Conservation (phyloP, 2,888 invertebrate genomes). For the Drosophila falleni region DNA sequence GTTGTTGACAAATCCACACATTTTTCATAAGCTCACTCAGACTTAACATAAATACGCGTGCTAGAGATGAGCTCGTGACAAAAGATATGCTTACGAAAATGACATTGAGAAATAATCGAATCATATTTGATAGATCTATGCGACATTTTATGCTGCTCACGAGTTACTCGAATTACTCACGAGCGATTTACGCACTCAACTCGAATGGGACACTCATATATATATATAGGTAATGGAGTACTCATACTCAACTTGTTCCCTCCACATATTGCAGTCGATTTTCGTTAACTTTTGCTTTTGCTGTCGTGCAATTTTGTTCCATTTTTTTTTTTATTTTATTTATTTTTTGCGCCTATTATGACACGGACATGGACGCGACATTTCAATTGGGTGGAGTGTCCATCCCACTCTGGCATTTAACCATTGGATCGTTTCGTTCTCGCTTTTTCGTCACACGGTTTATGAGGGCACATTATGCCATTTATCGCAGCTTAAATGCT, state of each 20-base stretch:
- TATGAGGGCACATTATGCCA: conserved; percentile 79
- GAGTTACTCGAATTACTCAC: conserved; percentile 4
- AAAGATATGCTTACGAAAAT: neutral
- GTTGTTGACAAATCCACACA: conserved; percentile 73
- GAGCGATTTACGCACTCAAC: conserved; percentile 7
- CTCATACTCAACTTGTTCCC: conserved; percentile 25
- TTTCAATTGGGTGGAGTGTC: conserved; percentile 73
- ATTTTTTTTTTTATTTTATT: conserved; percentile 7
- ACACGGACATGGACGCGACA: conserved; percentile 64
- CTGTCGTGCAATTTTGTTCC: conserved; percentile 51
- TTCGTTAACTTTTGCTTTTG: conserved; percentile 45
- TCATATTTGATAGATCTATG: too few species aligned
- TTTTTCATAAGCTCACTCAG: conserved; percentile 63
- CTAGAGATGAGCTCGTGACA: conserved; percentile 34
- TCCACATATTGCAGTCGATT: conserved; percentile 47
- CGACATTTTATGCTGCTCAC: neutral
- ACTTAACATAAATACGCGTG: conserved; percentile 12
- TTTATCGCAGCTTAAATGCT: conserved; percentile 78
- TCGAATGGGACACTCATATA: neutral
- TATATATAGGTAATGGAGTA: conserved; percentile 2
- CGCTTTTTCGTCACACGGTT: conserved; percentile 64
- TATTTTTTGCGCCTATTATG: conserved; percentile 75
- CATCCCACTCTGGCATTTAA: conserved; percentile 23
- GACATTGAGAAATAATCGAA: neutral
- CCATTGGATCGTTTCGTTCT: conserved; percentile 16